Evolutionary conservation across 1,140 invertebrate species (phyloP), one percentile per base, ranked within the genome.

Genomic region (Megalonaias nervosa): DNA sequence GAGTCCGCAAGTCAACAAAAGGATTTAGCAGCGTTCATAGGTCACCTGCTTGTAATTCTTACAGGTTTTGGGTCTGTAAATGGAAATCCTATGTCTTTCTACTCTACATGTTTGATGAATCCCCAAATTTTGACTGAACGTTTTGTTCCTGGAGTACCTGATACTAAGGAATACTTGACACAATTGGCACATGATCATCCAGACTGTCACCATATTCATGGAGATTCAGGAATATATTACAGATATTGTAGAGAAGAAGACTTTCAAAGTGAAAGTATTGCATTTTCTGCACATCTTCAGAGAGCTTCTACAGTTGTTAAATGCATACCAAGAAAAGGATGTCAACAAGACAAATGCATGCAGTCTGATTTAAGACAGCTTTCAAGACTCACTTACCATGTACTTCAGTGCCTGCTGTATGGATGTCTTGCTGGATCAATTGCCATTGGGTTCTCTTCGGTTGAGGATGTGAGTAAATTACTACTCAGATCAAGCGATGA

Each of bases 371-470:
- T 26, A 26, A 26, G 26, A 2, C 26, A 26, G 26, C 26, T 26
- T 26, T 26, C 26, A 26, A 1, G 2, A 26, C 26, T 26, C 26
- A 26, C 26, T 26, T 26, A 26, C 26, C 26, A 26, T 26, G 26
- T 26, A 26, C 26, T 26, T 26, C 17, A 71, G 68, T 60, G 61
- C 48, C 61, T 71, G 56, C 0, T 19, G n/a, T 70, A 69, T 19
- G 74, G 74, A 23, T 23, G 38, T 48, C 38, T 70, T 15, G 6
- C 64, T 2, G 67, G 74, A 16, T 76, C 74, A 19, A 15, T 76
- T 16, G 67, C 60, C 9, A 48, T 76, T 16, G 60, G 58, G 31
- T 58, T 68, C 26, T 48, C 59, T 65, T 65, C 57, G 0, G 1
- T 15, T 23, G 3, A 48, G 14, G 21, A 57, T 11, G 16, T 70